Evolutionary conservation across 2,797 vertebrate species (phyloP), one percentile per base, ranked within the genome.

Genomic region (Darevskia mixta): DNA sequence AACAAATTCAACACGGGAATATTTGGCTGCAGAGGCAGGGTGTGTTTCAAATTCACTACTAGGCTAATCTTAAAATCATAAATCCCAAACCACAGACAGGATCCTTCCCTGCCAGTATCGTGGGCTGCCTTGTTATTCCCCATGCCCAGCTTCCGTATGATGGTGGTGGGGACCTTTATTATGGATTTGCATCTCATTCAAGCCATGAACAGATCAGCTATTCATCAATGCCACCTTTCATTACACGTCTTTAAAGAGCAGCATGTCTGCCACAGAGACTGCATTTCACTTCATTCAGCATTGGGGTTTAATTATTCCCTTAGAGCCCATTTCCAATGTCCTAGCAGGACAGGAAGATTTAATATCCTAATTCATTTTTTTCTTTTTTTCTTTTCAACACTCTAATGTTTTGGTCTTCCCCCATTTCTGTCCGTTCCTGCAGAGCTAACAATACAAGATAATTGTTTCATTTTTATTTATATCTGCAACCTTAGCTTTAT

Each of bases 401-500:
- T 78, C 25, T 83, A 75, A 86, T 7, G 0, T 29, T 84, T 77
- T 41, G 69, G 38, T 92, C 38, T 77, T 18, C n/a, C 76, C 27
- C 0, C 79, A 89, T 86, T 81, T 83, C 90, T 89, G 61, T n/a
- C 9, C 43, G 43, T 67, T 91, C 95, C 92, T 97, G 94, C 96
- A 97, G 96, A 97, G 95, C 95, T 96, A 93, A 95, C 93, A 92
- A 93, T 88, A 95, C 92, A 96, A 96, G 94, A 96, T 97, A 96
- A 97, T 96, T 96, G 95, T 88, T 95, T 93, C 87, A 82, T 87
- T 91, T 95, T 94, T 95, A 91, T 93, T 95, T 93, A 69, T 89
- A 86, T 8, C 23, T 77, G 6, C 4, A 92, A 79, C 80, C 69
- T 94, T 91, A 88, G 23, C 61, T 94, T 95, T 79, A 76, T 91